Percentiles rank a stretch among this genome's conserved stretches.
Evolutionary conservation across 2,797 vertebrate species (phyloP).

Genomic region (Anabacerthia variegaticeps): DNA sequence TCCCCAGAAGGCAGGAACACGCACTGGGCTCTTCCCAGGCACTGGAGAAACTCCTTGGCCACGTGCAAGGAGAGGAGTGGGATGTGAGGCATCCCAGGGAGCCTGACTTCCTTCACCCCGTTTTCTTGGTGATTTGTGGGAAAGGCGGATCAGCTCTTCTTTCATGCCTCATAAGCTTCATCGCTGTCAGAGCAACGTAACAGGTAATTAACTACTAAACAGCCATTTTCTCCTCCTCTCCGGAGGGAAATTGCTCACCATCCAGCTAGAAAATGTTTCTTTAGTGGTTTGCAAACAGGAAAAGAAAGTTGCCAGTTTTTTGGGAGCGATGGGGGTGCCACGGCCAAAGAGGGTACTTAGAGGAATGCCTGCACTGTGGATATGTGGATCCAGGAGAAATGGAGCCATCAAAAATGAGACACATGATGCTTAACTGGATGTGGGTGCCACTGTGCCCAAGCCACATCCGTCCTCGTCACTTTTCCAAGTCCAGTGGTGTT

Average conservation of each 20-base stretch:
- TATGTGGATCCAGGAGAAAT: neutral
- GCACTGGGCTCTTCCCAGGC: neutral
- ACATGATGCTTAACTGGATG: neutral
- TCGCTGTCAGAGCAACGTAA: conserved; percentile 63
- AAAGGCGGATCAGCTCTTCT: neutral
- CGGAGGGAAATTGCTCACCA: conserved; percentile 60
- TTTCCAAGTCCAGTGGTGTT: neutral
- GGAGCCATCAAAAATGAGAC: neutral
- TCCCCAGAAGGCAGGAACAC: neutral
- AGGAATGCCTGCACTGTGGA: neutral
- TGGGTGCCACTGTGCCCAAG: neutral
- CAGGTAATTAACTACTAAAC: conserved; percentile 75
- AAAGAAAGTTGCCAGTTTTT: neutral
- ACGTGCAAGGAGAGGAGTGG: neutral
- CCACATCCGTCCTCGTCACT: neutral
- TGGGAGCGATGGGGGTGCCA: neutral
- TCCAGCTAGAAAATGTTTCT: conserved; percentile 70
- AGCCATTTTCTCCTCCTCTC: conserved; percentile 69
- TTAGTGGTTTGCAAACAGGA: conserved; percentile 41
- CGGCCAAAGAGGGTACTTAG: neutral
- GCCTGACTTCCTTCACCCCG: neutral
- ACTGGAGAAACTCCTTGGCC: neutral
- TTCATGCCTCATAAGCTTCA: conserved; percentile 69
- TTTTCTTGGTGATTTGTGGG: conserved; percentile 30
- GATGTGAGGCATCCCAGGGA: neutral